Evolutionary conservation across 2,797 vertebrate genomes (phyloP), one percentile per base, ranked within the genome.

Genomic region (Sebastes vulpes): DNA sequence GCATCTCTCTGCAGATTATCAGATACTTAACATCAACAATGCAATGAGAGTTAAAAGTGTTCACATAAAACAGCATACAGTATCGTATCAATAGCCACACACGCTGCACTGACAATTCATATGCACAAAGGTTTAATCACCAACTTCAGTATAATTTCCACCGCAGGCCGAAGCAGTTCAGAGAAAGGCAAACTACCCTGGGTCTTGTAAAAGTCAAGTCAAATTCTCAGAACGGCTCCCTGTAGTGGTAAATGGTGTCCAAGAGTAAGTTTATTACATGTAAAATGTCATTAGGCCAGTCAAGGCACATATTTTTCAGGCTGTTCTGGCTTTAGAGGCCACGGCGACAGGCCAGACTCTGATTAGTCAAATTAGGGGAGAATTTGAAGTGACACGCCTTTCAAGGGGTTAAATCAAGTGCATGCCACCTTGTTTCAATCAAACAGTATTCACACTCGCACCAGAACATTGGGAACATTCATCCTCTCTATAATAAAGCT

Each of bases 211-310:
- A 94, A 90, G 84, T 83, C 84, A 29, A 79, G 88, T 89, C 76
- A 89, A 82, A 82, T 87, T 91, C 85, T 90, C 85, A 82, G 78
- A 79, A 29, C 48, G 38, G 83, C 85, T 91, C 88, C 90, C 84
- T 89, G 90, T 78, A 65, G 90, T 82, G 88, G 84, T 90, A 89
- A 93, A 93, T 8, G 77, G 75, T 79, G 82, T 87, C 83, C 85
- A 78, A 85, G 82, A 86, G 79, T 78, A 84, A 59, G 70, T 94
- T 95, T 95, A 94, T 92, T 94, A 93, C 11, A 91, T 95, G 93
- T 92, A 93, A 93, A 93, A 92, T 94, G 93, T 93, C 90, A 85
- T 92, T 91, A 92, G 85, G 58, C 83, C 77, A 60, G 82, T 92
- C 87, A 50, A 82, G 85, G 78, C 87, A 69, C 87, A 77, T 92